Conservation (phyloP, 1,140 invertebrate species). For the Maconellicoccus hirsutus region DNA sequence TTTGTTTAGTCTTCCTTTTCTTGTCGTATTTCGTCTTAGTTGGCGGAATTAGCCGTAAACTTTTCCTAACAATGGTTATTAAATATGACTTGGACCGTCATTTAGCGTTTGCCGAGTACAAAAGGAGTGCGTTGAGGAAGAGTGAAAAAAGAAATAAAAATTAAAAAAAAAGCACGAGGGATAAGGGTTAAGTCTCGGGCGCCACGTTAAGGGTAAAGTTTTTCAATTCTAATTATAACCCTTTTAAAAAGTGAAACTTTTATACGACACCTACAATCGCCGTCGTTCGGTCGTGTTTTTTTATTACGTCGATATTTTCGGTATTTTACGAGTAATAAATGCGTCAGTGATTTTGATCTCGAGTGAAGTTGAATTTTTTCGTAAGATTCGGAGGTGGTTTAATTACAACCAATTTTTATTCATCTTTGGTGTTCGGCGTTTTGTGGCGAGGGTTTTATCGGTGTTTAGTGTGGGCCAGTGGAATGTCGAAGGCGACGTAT, state of each 20-base stretch:
- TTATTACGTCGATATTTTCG: constrained; percentile 12
- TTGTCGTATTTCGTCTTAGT: constrained; percentile 2
- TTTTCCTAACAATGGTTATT: constrained; percentile 22
- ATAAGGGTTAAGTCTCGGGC: not conserved
- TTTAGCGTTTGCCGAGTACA: not conserved
- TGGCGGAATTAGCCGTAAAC: constrained; percentile 15
- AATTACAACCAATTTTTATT: too few relatives aligned
- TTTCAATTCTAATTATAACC: constrained; percentile 18
- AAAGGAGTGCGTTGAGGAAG: not conserved
- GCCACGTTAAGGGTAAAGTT: not conserved
- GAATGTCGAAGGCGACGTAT: too few relatives aligned
- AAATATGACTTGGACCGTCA: constrained; percentile 21
- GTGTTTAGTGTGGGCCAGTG: too few relatives aligned
- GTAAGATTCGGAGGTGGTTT: too few relatives aligned
- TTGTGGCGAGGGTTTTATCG: too few relatives aligned
- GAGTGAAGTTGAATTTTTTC: too few relatives aligned
- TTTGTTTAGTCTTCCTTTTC: constrained; percentile 15
- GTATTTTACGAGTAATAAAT: not conserved
- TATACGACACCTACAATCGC: not conserved
- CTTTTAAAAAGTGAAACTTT: constrained; percentile 14
- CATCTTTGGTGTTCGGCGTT: too few relatives aligned
- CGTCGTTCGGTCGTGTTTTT: not conserved
- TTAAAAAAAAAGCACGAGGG: too few relatives aligned
- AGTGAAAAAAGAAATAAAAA: not conserved
- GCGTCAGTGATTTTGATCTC: too few relatives aligned